Evolutionary conservation across 2,797 vertebrate species (phyloP), one percentile per base, ranked within the genome.

Genomic region (Falco novaeseelandiae): DNA sequence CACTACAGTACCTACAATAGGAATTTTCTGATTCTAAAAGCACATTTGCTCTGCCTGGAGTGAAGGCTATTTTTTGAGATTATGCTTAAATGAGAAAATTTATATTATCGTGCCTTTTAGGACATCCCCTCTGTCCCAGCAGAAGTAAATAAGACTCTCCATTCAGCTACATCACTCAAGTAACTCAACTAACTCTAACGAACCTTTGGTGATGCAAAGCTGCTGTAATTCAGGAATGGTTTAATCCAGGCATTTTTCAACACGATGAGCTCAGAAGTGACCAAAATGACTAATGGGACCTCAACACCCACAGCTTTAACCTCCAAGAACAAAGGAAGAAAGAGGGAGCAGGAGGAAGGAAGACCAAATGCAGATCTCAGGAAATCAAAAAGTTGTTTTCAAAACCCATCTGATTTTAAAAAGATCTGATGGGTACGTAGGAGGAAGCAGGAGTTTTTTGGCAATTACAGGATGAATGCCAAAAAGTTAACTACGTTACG

Each of bases 251-350:
- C 67, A 25, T 58, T 85, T 69, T 82, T 61, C 91, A 92, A 57
- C 87, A 42, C 3, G 62, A 51, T 40, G 86, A 91, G 85, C 81
- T 95, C 95, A 87, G 49, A 86, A 66, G 46, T 55, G 88, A 93
- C 93, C 93, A 74, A 42, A 92, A 83, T 89, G 96, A 97, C 93
- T 91, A 91, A 94, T 0, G 22, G 54, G 94, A 93, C 96, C 97
- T 95, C 82, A 49, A 89, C 94, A 90, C 97, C 97, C 95, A 96
- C 97, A 62, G 83, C 74, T 36, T 87, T 94, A 72, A 97, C 96
- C 97, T 93, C 82, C 23, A 21, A 42, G 51, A 96, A 95, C 92
- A 95, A 94, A 97, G 83, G 80, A 51, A 91, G 76, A 87, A 77
- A 78, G 90, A 46, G 51, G 83, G 67, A 91, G 86, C 70, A 29